A percentile compares a stretch with the other conserved stretches of the same genome.
Evolutionary conservation across 1,140 invertebrate genomes (phyloP).

Genomic region (Tetragnatha versicolor): DNA sequence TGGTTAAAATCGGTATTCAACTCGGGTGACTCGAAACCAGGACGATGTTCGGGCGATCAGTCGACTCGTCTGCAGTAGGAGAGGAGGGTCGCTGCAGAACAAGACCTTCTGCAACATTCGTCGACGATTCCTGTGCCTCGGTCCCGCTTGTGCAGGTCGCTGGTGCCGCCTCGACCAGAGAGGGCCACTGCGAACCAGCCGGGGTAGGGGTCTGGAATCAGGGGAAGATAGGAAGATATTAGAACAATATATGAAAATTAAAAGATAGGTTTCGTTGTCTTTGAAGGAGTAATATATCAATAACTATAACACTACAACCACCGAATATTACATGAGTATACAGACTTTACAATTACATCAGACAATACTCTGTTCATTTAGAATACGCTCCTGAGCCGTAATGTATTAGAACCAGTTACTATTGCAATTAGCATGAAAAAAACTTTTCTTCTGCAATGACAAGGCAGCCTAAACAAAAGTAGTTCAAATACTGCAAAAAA

Average conservation of each 20-base stretch:
- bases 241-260: background rate
- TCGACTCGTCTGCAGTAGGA: constrained; percentile 23
- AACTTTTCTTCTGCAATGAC: too few species aligned
- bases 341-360: background rate
- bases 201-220: background rate
- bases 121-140: constrained; percentile 35
- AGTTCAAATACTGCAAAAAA: too few species aligned
- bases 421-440: too few species aligned
- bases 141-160: too few species aligned
- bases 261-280: background rate
- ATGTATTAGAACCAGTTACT: too few species aligned
- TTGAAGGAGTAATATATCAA: background rate
- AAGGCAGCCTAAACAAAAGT: too few species aligned
- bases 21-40: background rate
- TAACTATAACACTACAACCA: background rate
- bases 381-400: background rate
- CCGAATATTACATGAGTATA: background rate
- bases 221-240: background rate
- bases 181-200: background rate
- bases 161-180: background rate
- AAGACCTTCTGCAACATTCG: constrained; percentile 46
- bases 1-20: background rate
- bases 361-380: background rate
- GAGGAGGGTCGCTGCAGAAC: background rate
- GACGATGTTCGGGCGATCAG: background rate